phyloP scores from a whole-genome alignment of 2,888 invertebrate species.

The Ecdyonurus torrentis region DNA sequence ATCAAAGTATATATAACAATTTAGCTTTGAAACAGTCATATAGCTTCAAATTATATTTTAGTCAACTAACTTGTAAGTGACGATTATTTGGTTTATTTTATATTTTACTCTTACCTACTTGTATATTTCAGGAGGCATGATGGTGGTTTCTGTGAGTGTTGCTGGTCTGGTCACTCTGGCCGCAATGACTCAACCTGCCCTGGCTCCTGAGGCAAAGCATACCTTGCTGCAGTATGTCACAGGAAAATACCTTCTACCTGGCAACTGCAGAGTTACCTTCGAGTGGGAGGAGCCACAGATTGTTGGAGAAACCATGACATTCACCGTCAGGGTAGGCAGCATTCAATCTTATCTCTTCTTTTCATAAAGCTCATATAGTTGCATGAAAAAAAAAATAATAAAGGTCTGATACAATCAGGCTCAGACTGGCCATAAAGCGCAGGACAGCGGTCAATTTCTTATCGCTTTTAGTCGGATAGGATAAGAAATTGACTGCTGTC shows the following conservation, averaged over 20 bases:
- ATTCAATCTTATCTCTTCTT: not conserved
- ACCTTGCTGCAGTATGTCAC: constrained; percentile 81
- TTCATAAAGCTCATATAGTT: not conserved
- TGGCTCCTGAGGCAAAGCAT: constrained; percentile 80
- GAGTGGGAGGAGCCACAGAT: constrained; percentile 81
- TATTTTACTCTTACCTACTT: too few relatives aligned
- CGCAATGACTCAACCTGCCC: constrained; percentile 78
- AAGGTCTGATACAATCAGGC: too few relatives aligned
- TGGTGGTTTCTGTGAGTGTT: constrained; percentile 77
- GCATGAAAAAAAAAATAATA: not conserved
- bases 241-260: constrained; percentile 75
- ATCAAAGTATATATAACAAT: too few relatives aligned
- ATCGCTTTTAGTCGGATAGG: too few relatives aligned
- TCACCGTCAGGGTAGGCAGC: constrained; percentile 48
- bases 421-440: too few relatives aligned
- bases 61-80: too few relatives aligned
- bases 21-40: too few relatives aligned
- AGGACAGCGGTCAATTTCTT: too few relatives aligned
- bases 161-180: constrained; percentile 77
- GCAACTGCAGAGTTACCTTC: constrained; percentile 74
- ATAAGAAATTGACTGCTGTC: too few relatives aligned
- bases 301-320: constrained; percentile 84
- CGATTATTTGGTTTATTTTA: too few relatives aligned
- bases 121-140: constrained; percentile 65
- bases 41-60: too few relatives aligned